phyloP scores from a whole-genome alignment of 30 jellyfish, hydroid and myxozoan species.

The Aurelia sp. region DNA sequence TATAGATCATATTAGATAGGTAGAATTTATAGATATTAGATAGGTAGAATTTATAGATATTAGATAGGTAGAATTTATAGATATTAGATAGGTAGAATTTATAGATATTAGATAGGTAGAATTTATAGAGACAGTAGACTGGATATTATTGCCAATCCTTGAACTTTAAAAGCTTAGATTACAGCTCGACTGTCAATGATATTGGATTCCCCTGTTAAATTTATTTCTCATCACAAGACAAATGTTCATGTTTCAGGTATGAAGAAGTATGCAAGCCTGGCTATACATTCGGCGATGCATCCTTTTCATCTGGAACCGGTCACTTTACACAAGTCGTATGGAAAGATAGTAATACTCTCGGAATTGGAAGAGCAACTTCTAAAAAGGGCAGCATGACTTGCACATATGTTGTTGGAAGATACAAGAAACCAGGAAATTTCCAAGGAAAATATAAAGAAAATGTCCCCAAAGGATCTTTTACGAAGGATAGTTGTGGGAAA shows the following conservation, averaged over 20 bases:
- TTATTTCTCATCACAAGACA: too few species aligned
- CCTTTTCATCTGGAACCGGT: conserved; percentile 63
- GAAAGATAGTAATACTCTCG: conserved; percentile 91
- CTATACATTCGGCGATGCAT: conserved; percentile 54
- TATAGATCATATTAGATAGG: too few species aligned
- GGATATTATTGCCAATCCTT: too few species aligned
- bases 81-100: too few species aligned
- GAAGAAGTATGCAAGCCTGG: conserved; percentile 87
- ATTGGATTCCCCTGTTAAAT: too few species aligned
- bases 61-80: too few species aligned
- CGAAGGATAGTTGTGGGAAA: conserved; percentile 37
- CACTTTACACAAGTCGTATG: conserved; percentile 94
- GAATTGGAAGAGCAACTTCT: conserved; percentile 89
- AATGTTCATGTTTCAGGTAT: conserved; percentile 56
- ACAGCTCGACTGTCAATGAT: too few species aligned
- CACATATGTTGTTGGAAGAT: conserved; percentile 94
- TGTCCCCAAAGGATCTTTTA: conserved; percentile 86
- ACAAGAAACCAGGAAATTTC: conserved; percentile 83
- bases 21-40: too few species aligned
- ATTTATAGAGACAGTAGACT: too few species aligned
- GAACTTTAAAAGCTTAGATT: too few species aligned
- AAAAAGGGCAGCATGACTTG: conserved; percentile 76
- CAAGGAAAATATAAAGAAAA: conserved; percentile 78
- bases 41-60: too few species aligned
- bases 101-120: too few species aligned